A percentile compares a stretch with the other conserved stretches of the same genome.
Evolutionary conservation across 2,113 vertebrate genomes (phyloP).

Genomic region (Scomber colias): DNA sequence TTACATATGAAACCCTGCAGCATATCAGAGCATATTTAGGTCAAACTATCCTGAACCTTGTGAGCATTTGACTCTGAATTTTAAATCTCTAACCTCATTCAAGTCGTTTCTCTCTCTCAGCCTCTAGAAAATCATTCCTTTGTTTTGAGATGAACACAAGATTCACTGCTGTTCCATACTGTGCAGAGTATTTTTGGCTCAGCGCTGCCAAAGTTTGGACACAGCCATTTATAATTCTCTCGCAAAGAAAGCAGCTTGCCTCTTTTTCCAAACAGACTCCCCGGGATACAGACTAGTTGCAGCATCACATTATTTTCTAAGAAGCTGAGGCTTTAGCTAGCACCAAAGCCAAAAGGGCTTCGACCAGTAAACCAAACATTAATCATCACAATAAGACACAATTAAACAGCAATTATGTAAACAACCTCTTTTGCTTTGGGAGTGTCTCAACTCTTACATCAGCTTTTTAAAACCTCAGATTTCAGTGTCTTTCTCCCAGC

Average conservation of each 20-base stretch:
- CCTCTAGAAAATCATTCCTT: conserved; percentile 48
- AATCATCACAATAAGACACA: conserved; percentile 64
- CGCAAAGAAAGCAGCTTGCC: conserved; percentile 62
- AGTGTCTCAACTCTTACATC: conserved; percentile 68
- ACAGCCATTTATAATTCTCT: conserved; percentile 67
- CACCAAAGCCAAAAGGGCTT: conserved; percentile 21
- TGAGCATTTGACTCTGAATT: conserved; percentile 37
- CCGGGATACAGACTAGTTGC: conserved; percentile 38
- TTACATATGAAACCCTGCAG: conserved; percentile 47
- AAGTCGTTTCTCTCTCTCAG: conserved; percentile 9
- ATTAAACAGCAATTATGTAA: conserved; percentile 68
- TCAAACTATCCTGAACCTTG: conserved; percentile 49
- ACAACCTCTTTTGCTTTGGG: conserved; percentile 43
- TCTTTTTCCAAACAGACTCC: conserved; percentile 57
- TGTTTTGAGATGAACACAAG: conserved; percentile 64
- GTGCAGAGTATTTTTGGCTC: conserved; percentile 68
- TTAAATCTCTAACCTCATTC: conserved; percentile 40
- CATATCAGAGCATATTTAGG: conserved; percentile 45
- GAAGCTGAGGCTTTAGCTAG: conserved; percentile 22
- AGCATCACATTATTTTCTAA: conserved; percentile 39
- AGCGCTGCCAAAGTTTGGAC: conserved; percentile 71
- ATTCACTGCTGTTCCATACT: conserved; percentile 50
- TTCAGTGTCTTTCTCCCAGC: conserved; percentile 65
- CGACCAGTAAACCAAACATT: conserved; percentile 41
- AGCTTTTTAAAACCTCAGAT: conserved; percentile 48